These are phyloP conservation scores for Oryzias sinensis DNA, from an alignment of 2,797 vertebrate genomes.

Conservation along the genomic window DNA sequence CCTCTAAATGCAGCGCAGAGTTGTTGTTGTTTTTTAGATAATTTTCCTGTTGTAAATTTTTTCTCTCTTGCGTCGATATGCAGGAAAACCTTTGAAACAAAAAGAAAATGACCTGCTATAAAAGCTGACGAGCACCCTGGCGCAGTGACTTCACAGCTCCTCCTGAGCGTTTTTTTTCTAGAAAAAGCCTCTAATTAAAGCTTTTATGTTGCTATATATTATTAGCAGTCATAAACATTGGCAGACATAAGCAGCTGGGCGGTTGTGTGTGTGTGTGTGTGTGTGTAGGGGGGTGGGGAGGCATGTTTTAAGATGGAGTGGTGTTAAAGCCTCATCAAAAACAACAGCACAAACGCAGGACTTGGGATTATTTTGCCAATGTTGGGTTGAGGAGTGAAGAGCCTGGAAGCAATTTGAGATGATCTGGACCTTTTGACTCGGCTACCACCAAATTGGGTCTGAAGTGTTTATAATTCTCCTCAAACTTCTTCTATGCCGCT, in stretches of 20 bases:
- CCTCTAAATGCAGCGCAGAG: conserved; percentile 1
- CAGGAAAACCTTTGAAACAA: conserved; percentile 76
- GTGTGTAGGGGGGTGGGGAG: conserved; percentile 8
- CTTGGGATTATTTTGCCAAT: conserved; percentile 27
- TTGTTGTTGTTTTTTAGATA: conserved; percentile 8
- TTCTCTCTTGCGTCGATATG: conserved; percentile 47
- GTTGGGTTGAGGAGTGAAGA: conserved; percentile 13
- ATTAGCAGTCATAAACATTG: conserved; percentile 77
- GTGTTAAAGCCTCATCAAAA: conserved; percentile 15
- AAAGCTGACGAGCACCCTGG: conserved; percentile 66
- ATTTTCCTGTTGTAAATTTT: conserved; percentile 56
- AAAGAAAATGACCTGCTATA: conserved; percentile 78
- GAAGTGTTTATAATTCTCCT: conserved; percentile 71
- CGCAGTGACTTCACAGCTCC: conserved; percentile 40
- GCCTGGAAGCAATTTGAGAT: conserved; percentile 69
- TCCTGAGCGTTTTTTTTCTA: conserved; percentile 59
- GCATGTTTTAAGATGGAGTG: conserved; percentile 11
- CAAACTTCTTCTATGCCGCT: conserved; percentile 45
- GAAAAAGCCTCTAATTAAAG: conserved; percentile 64
- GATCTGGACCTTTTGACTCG: conserved; percentile 65
- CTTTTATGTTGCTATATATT: conserved; percentile 70
- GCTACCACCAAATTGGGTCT: conserved; percentile 54
- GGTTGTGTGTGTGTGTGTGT: conserved; percentile 6
- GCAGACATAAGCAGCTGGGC: conserved; percentile 50
- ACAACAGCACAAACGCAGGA: conserved; percentile 2